These are phyloP conservation scores for Valencia hispanica DNA, from an alignment of 2,797 vertebrate genomes.

Conservation along the genomic window DNA sequence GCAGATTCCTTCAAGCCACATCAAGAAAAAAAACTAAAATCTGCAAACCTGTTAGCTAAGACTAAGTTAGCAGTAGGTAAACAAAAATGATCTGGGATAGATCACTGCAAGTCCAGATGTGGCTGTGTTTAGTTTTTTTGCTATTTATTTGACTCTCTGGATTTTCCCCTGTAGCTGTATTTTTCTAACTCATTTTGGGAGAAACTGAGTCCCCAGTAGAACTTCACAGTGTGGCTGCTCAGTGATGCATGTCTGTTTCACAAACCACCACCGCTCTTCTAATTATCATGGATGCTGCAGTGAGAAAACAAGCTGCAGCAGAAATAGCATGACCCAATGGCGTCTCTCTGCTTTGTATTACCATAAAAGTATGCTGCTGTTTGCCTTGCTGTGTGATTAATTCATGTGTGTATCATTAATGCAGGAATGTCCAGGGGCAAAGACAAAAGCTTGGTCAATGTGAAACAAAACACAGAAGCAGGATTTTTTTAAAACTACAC, in stretches of 20 bases:
- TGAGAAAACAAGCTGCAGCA: constrained; percentile 58
- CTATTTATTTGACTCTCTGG: constrained; percentile 32
- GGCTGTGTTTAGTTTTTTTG: constrained; percentile 37
- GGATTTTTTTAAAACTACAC: constrained; percentile 44
- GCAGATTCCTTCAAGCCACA: neutral
- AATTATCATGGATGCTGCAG: constrained; percentile 68
- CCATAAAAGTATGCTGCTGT: constrained; percentile 70
- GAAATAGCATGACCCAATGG: constrained; percentile 67
- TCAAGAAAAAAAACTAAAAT: constrained; percentile 14
- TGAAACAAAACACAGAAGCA: constrained; percentile 61
- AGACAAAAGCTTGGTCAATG: constrained; percentile 79
- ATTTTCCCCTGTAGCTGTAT: constrained; percentile 52
- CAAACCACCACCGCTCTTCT: constrained; percentile 52
- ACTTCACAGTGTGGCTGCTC: constrained; percentile 55
- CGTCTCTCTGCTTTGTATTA: constrained; percentile 69
- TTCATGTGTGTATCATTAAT: constrained; percentile 82
- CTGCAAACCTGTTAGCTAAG: constrained; percentile 17
- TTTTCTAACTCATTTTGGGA: constrained; percentile 48
- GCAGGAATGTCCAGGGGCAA: constrained; percentile 79
- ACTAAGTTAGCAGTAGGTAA: constrained; percentile 49
- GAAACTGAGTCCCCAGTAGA: constrained; percentile 32
- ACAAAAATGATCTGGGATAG: constrained; percentile 38
- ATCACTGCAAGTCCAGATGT: constrained; percentile 38
- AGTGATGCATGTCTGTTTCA: constrained; percentile 56
- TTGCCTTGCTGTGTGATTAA: constrained; percentile 78